Evolutionary conservation across 64 coral and sea anemone species (phyloP).

Genomic region (Dendrophyllia cribrosa): DNA sequence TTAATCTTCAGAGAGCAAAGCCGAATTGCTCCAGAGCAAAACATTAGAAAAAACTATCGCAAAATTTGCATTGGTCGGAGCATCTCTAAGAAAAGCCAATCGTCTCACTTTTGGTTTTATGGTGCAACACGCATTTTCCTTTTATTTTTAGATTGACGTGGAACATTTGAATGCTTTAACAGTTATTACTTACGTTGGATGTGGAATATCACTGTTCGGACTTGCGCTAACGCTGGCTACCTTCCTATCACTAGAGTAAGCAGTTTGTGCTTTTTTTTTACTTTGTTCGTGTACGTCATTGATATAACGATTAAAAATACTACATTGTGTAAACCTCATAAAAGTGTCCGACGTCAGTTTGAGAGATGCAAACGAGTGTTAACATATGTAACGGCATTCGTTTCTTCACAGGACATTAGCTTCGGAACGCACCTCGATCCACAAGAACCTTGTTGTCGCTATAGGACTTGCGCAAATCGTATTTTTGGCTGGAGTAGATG

Average conservation of each 20-base stretch:
- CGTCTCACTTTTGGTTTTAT: too few species aligned
- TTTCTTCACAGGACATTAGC: slow-evolving; percentile 67
- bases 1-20: too few species aligned
- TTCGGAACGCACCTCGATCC: slow-evolving; percentile 93
- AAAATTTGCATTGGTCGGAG: too few species aligned
- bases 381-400: neutral
- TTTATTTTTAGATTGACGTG: slow-evolving; percentile 30
- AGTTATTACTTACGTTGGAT: slow-evolving; percentile 89
- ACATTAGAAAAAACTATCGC: too few species aligned
- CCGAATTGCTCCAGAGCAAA: too few species aligned
- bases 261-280: neutral
- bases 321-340: too few species aligned
- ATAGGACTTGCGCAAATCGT: slow-evolving; percentile 95
- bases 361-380: too few species aligned
- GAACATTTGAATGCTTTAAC: slow-evolving; percentile 62
- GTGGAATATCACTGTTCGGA: slow-evolving; percentile 91
- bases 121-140: too few species aligned
- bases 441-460: slow-evolving; percentile 95
- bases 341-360: too few species aligned
- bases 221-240: slow-evolving; percentile 86
- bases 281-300: too few species aligned
- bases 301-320: too few species aligned
- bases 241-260: slow-evolving; percentile 92
- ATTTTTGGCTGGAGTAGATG: slow-evolving; percentile 92
- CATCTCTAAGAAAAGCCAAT: too few species aligned